Evolutionary conservation across 1,140 invertebrate genomes (phyloP).

Genomic region (Musca vetustissima): DNA sequence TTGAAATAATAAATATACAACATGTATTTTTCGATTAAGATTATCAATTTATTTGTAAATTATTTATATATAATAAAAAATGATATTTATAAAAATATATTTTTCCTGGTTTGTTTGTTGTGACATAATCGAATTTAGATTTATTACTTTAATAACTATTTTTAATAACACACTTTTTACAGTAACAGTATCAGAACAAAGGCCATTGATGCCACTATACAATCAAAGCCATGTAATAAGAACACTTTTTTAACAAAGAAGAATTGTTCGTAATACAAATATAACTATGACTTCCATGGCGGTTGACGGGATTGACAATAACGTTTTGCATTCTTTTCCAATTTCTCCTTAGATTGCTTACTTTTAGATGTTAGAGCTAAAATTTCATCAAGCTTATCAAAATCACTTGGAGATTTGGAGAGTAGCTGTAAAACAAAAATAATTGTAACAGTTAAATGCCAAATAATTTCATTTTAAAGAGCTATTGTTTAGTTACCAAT

Average conservation of each 20-base stretch:
- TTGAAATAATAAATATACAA: neutral
- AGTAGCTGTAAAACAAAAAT: constrained; percentile 32
- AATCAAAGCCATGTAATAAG: no score
- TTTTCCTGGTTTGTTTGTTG: neutral
- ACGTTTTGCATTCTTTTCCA: constrained; percentile 27
- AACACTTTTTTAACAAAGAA: no score
- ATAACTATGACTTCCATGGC: constrained; percentile 46
- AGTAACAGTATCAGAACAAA: no score
- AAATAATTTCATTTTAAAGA: neutral
- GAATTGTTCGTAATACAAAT: neutral
- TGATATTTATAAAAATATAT: neutral
- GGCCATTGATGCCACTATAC: no score
- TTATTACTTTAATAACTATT: no score
- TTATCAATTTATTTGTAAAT: no score
- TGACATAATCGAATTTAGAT: neutral
- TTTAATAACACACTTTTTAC: no score
- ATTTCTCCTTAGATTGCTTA: constrained; percentile 34
- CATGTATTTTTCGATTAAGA: neutral
- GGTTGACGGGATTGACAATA: constrained; percentile 31
- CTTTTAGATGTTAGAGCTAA: constrained; percentile 33
- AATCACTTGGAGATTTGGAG: constrained; percentile 51
- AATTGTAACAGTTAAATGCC: neutral
- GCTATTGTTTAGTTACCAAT: constrained; percentile 33
- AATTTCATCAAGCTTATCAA: constrained; percentile 51
- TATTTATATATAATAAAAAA: neutral